phyloP scores from a whole-genome alignment of 2,888 invertebrate species.

The Chromoteleia sp. region DNA sequence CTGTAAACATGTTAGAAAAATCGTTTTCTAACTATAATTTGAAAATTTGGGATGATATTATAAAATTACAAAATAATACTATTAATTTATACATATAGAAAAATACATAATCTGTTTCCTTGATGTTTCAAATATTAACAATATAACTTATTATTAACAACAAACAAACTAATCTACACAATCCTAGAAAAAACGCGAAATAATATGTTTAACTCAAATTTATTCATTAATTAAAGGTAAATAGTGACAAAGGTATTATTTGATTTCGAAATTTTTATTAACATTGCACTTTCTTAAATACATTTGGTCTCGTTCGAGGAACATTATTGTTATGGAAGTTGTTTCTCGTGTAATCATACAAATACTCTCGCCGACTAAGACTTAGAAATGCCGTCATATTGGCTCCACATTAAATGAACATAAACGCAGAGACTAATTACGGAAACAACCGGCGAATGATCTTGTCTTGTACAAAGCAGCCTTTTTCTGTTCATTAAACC shows the following conservation, averaged over 20 bases:
- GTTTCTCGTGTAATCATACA: constrained; percentile 58
- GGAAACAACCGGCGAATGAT: constrained; percentile 42
- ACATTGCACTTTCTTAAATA: constrained; percentile 82
- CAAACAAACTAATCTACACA: too few relatives aligned
- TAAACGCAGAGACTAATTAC: constrained; percentile 49
- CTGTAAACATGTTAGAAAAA: too few relatives aligned
- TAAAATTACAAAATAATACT: too few relatives aligned
- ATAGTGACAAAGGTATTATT: constrained; percentile 2
- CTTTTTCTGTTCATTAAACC: constrained; percentile 35
- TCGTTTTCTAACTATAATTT: too few relatives aligned
- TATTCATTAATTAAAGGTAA: not conserved
- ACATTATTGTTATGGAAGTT: constrained; percentile 77
- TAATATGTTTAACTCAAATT: too few relatives aligned
- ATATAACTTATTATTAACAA: too few relatives aligned
- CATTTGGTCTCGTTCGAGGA: constrained; percentile 82
- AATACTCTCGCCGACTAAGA: constrained; percentile 31
- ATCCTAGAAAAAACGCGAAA: too few relatives aligned
- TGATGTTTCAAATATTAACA: too few relatives aligned
- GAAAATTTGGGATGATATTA: too few relatives aligned
- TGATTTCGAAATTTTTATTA: constrained; percentile 75
- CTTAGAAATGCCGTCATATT: constrained; percentile 44
- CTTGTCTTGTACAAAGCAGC: constrained; percentile 8
- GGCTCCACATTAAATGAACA: constrained; percentile 40
- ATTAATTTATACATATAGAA: too few relatives aligned
- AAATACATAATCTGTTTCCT: too few relatives aligned